Evolutionary conservation across 2,113 vertebrate species (phyloP).

Genomic region (Chlamydotis undulata): DNA sequence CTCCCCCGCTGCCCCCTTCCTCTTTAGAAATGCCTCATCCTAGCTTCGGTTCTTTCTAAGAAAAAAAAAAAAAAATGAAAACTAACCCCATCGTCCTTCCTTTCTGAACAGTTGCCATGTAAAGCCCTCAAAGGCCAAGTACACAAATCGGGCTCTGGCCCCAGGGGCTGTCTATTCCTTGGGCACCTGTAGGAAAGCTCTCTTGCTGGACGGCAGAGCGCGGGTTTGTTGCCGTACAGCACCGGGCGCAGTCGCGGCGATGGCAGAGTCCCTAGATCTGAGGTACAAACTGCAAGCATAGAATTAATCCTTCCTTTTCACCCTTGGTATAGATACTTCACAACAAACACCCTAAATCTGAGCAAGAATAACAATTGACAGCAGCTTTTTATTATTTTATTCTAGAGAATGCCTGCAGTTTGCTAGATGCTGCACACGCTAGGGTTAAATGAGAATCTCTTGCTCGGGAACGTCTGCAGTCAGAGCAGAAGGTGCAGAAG

Average conservation of each 20-base stretch:
- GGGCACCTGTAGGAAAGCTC: not conserved
- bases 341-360: not conserved
- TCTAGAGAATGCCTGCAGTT: not conserved
- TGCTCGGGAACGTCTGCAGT: not conserved
- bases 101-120: not conserved
- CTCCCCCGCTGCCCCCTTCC: not conserved
- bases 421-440: not conserved
- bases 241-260: accelerated
- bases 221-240: not conserved
- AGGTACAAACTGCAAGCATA: not conserved
- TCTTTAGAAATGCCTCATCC: not conserved
- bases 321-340: not conserved
- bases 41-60: not conserved
- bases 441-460: not conserved
- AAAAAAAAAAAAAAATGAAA: not conserved
- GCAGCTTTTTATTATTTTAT: not conserved
- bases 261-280: too few species aligned
- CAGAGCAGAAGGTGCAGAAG: not conserved
- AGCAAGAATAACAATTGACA: not conserved
- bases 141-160: not conserved
- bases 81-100: not conserved
- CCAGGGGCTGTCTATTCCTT: not conserved
- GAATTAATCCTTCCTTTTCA: not conserved
- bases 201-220: not conserved
- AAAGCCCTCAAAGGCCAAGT: not conserved